A percentile compares a stretch with the other conserved stretches of the same genome.
phyloP scores from a whole-genome alignment of 2,113 vertebrate species.

The Oryzias melastigma region DNA sequence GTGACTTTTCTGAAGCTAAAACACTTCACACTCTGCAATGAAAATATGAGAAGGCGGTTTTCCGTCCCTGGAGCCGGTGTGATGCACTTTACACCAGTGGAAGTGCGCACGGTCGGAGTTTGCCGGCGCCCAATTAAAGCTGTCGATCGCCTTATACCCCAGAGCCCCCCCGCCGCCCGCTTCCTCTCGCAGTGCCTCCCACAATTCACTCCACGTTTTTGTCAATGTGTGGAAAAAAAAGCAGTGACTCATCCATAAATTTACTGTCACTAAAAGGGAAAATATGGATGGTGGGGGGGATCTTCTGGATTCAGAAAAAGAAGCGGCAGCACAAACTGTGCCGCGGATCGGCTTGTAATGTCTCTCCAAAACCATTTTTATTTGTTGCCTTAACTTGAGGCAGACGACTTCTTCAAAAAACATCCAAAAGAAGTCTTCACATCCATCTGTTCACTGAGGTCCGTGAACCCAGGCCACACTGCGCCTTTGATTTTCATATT shows the following conservation, averaged over 20 bases:
- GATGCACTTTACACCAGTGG: constrained; percentile 38
- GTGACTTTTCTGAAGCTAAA: constrained; percentile 5
- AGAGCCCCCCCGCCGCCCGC: constrained; percentile 5
- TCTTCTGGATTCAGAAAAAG: constrained; percentile 28
- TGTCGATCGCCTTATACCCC: constrained; percentile 39
- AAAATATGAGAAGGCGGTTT: constrained; percentile 17
- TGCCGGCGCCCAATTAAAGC: constrained; percentile 54
- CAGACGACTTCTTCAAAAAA: neutral
- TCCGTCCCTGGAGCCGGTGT: constrained; percentile 10
- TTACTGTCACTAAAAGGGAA: constrained; percentile 48
- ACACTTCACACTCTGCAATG: constrained; percentile 18
- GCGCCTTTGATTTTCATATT: constrained; percentile 1
- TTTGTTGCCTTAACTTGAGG: neutral
- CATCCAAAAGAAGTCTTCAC: neutral
- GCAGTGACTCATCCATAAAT: constrained; percentile 67
- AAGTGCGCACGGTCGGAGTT: constrained; percentile 39
- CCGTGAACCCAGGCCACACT: neutral
- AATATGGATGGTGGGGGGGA: constrained; percentile 21
- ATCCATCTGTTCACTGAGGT: constrained; percentile 18
- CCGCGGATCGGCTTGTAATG: constrained; percentile 24
- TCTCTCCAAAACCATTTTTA: too few species aligned
- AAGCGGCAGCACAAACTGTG: constrained; percentile 23
- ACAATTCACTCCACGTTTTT: constrained; percentile 65
- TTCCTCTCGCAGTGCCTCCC: constrained; percentile 57
- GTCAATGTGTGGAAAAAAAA: constrained; percentile 68